Evolutionary conservation across 23 tunicate species (phyloP).

Genomic region (Halocynthia aurantium): DNA sequence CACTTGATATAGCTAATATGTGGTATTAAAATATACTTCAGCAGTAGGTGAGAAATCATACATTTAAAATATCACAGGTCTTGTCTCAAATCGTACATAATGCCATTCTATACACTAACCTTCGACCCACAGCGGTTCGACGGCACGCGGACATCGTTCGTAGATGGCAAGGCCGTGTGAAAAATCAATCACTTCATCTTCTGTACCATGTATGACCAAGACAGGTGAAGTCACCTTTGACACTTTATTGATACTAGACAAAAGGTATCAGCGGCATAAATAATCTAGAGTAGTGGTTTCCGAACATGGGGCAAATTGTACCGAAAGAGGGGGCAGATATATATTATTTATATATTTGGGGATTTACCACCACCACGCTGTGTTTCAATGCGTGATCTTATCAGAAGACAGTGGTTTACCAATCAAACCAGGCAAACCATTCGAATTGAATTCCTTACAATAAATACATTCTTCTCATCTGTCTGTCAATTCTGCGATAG

Average conservation of each 20-base stretch:
- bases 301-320: no score
- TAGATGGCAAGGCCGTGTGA: constrained; percentile 93
- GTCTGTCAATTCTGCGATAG: no score
- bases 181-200: constrained; percentile 96
- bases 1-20: no score
- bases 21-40: not conserved
- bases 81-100: not conserved
- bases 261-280: not conserved
- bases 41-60: not conserved
- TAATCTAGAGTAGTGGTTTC: no score
- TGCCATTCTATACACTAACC: constrained; percentile 26
- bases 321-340: no score
- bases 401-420: no score
- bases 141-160: constrained; percentile 79
- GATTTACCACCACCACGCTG: no score
- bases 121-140: constrained; percentile 97
- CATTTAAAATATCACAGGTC: not conserved
- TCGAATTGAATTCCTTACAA: no score
- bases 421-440: no score
- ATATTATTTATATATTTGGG: no score
- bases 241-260: constrained; percentile 82
- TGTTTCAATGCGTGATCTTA: no score
- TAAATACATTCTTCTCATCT: no score
- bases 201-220: constrained; percentile 95
- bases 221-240: constrained; percentile 85